Conservation (phyloP, 2,888 invertebrate species). For the Bombylius discolor region DNA sequence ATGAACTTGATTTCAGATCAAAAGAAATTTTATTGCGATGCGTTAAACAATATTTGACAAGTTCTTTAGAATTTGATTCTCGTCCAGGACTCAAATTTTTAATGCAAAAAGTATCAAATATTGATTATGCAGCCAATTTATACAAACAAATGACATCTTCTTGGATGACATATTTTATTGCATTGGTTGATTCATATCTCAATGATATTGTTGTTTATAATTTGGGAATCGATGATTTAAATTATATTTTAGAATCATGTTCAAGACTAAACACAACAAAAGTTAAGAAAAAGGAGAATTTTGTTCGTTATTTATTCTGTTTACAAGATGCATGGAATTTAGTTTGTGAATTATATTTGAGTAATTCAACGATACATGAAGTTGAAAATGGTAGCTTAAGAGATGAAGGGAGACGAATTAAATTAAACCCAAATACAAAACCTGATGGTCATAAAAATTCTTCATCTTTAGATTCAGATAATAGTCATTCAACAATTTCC, state of each 20-base stretch:
- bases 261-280: slow-evolving; percentile 41
- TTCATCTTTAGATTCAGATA: slow-evolving; percentile 5
- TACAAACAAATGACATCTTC: slow-evolving; percentile 86
- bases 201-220: slow-evolving; percentile 53
- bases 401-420: slow-evolving; percentile 10
- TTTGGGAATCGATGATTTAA: slow-evolving; percentile 46
- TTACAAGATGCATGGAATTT: slow-evolving; percentile 49
- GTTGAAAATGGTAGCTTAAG: slow-evolving; percentile 29
- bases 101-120: slow-evolving; percentile 81
- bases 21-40: slow-evolving; percentile 59
- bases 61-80: slow-evolving; percentile 76
- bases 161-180: slow-evolving; percentile 78
- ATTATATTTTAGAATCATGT: slow-evolving; percentile 49
- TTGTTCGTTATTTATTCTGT: slow-evolving; percentile 46
- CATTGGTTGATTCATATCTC: slow-evolving; percentile 72
- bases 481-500: slow-evolving; percentile 3
- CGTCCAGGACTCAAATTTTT: slow-evolving; percentile 88
- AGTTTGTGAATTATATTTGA: slow-evolving; percentile 45
- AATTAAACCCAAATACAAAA: slow-evolving; percentile 11
- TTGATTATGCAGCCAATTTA: slow-evolving; percentile 77
- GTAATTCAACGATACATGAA: slow-evolving; percentile 32
- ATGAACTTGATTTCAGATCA: slow-evolving; percentile 36
- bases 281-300: slow-evolving; percentile 42
- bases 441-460: slow-evolving; percentile 9
- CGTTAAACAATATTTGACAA: slow-evolving; percentile 66